Percentiles rank a stretch among this genome's conserved stretches.
phyloP scores from a whole-genome alignment of 23 tunicate genomes.

The Halocynthia roretzi region DNA sequence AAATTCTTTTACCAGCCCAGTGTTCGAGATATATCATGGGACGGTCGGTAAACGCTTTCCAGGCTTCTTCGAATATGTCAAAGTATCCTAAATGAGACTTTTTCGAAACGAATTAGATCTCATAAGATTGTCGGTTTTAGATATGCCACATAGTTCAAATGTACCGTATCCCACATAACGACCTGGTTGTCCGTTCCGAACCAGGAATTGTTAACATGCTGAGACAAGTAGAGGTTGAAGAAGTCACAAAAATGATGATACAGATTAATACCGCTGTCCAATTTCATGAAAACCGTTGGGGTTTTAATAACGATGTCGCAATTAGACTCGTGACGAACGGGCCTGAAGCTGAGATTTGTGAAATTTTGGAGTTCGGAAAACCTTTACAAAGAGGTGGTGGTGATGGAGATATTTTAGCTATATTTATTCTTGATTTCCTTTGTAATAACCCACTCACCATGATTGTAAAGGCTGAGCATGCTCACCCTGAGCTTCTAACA shows the following conservation, averaged over 20 bases:
- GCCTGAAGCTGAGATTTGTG: conserved; percentile 17
- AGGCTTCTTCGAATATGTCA: conserved; percentile 53
- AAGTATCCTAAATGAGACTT: conserved; percentile 44
- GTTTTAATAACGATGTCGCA: conserved; percentile 66
- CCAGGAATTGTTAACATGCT: conserved; percentile 64
- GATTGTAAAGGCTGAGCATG: conserved; percentile 83
- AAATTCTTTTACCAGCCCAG: conserved; percentile 60
- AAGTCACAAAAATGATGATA: conserved; percentile 97
- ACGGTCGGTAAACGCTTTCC: conserved; percentile 72
- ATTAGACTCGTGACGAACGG: background rate
- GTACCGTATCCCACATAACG: conserved; percentile 94
- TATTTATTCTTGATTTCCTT: background rate
- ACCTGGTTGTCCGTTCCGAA: conserved; percentile 58
- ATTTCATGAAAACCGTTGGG: conserved; percentile 75
- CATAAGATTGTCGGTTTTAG: background rate
- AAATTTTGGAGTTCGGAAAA: conserved; percentile 79
- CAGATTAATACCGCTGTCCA: conserved; percentile 86
- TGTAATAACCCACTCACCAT: conserved; percentile 30
- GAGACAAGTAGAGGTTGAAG: conserved; percentile 87
- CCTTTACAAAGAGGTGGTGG: conserved; percentile 16
- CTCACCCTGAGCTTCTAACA: conserved; percentile 40
- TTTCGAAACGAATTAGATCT: too few species aligned
- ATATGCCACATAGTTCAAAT: background rate
- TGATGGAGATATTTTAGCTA: background rate
- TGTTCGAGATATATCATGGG: conserved; percentile 44